Evolutionary conservation across 2,888 invertebrate species (phyloP).

Genomic region (Aricia artaxerxes): DNA sequence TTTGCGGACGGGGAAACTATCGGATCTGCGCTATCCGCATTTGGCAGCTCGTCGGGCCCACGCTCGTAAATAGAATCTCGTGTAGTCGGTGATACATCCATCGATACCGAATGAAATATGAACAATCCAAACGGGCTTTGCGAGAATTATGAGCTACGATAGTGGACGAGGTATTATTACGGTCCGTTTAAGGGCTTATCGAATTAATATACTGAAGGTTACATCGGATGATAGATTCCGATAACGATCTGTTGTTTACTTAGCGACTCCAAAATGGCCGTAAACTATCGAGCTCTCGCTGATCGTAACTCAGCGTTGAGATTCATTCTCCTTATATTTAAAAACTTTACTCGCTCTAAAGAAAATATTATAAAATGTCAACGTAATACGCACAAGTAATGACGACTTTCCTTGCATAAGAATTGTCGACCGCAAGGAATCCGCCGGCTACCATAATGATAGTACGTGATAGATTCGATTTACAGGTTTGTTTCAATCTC

Average conservation of each 20-base stretch:
- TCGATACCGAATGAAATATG: conserved; percentile 72
- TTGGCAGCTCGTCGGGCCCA: conserved; percentile 56
- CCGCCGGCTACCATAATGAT: conserved; percentile 63
- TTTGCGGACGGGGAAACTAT: conserved; percentile 53
- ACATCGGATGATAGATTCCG: conserved; percentile 6
- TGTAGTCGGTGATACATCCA: conserved; percentile 64
- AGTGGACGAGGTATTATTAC: conserved; percentile 42
- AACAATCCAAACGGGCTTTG: conserved; percentile 55
- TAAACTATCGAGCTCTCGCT: background rate
- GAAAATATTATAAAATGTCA: background rate
- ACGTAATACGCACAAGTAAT: conserved; percentile 31
- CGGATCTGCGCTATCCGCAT: conserved; percentile 55
- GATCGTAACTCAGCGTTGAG: background rate
- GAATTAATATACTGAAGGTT: conserved; percentile 36
- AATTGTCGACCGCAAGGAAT: conserved; percentile 68
- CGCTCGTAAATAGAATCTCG: conserved; percentile 68
- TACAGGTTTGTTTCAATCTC: conserved; percentile 73
- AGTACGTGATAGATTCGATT: conserved; percentile 75
- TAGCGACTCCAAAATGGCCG: conserved; percentile 1
- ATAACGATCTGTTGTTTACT: conserved; percentile 20
- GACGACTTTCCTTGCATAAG: conserved; percentile 45
- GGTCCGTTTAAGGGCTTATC: conserved; percentile 19
- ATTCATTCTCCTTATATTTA: background rate
- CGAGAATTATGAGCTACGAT: conserved; percentile 68
- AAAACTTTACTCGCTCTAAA: background rate